Evolutionary conservation across 1,140 invertebrate species (phyloP).

Genomic region (Brachionus rotundiformis): DNA sequence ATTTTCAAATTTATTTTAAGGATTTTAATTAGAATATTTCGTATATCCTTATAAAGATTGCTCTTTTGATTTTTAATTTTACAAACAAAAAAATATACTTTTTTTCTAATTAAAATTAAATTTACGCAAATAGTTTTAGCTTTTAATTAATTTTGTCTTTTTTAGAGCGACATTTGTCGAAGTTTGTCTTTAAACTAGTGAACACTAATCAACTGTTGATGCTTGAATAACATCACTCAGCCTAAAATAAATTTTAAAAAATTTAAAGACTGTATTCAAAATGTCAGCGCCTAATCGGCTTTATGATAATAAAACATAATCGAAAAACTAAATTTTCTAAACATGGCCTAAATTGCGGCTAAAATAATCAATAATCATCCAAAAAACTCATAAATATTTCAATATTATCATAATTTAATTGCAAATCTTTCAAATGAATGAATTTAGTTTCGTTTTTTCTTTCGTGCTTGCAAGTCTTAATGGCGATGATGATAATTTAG

Average conservation of each 20-base stretch:
- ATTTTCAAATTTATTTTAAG: neutral
- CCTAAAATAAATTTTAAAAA: neutral
- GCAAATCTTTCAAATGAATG: conserved; percentile 14
- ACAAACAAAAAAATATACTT: neutral
- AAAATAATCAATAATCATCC: conserved; percentile 20
- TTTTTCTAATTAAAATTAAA: neutral
- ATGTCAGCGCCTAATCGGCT: neutral
- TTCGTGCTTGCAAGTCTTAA: neutral
- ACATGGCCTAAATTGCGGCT: neutral
- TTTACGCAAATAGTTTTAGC: neutral
- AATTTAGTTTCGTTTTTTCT: neutral
- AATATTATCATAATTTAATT: conserved; percentile 18
- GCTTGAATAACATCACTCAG: neutral
- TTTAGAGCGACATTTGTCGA: neutral
- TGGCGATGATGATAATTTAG: neutral
- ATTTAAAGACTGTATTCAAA: neutral
- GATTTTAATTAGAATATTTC: neutral
- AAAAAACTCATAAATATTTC: conserved; percentile 11
- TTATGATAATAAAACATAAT: neutral
- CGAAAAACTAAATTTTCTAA: neutral
- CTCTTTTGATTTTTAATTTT: neutral
- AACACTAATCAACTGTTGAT: neutral
- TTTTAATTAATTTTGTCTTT: neutral
- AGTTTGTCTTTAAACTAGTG: neutral
- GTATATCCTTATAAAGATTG: neutral